Evolutionary conservation across 2,113 vertebrate species (phyloP).

Genomic region (Psittacus erithacus): DNA sequence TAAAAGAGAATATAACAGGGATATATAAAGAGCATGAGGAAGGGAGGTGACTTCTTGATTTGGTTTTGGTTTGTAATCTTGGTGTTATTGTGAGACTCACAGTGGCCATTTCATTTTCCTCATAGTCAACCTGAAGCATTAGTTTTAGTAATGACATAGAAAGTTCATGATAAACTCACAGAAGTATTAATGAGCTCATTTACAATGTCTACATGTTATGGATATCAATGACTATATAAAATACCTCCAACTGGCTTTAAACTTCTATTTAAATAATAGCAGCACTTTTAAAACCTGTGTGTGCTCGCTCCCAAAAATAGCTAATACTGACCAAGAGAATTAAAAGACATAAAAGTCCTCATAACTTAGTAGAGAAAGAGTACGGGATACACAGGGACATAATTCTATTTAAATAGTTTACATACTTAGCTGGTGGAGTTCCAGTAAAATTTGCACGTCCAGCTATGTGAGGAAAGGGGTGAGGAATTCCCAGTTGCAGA

Average conservation of each 20-base stretch:
- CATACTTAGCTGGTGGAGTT: background rate
- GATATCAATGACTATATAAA: background rate
- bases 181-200: background rate
- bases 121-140: background rate
- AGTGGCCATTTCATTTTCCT: fast-evolving
- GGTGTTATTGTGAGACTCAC: background rate
- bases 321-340: background rate
- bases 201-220: background rate
- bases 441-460: background rate
- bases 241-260: background rate
- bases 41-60: background rate
- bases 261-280: background rate
- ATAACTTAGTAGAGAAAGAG: background rate
- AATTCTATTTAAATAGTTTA: background rate
- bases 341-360: background rate
- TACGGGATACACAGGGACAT: background rate
- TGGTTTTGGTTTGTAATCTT: background rate
- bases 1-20: background rate
- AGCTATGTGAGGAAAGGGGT: background rate
- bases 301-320: background rate
- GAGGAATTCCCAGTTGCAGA: background rate
- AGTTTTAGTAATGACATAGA: background rate
- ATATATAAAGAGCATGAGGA: background rate
- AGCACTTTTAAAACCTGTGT: background rate
- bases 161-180: background rate